Percentiles rank a stretch among this genome's conserved stretches.
These are phyloP conservation scores for Salvator merianae DNA, from an alignment of 2,113 vertebrate genomes.

Conservation along the genomic window DNA sequence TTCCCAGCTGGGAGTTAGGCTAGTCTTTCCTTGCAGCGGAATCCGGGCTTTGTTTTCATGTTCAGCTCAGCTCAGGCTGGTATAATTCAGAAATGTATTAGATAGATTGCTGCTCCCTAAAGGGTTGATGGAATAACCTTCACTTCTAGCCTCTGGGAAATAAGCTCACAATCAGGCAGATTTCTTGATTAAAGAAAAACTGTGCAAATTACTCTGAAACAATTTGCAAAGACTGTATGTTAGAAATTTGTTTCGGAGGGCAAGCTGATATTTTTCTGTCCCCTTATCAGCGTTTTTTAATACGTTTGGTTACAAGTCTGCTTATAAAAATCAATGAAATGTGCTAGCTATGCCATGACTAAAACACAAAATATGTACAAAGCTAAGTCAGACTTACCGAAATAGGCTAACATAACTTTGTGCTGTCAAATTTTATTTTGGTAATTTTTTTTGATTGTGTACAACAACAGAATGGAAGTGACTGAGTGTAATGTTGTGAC, in stretches of 20 bases:
- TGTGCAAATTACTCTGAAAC: constrained; percentile 83
- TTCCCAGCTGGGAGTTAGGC: constrained; percentile 80
- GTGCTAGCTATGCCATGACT: constrained; percentile 55
- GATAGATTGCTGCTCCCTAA: constrained; percentile 87
- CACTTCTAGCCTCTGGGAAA: constrained; percentile 83
- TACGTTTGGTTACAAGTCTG: constrained; percentile 67
- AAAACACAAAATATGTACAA: constrained; percentile 38
- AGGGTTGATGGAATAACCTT: constrained; percentile 89
- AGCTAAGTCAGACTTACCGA: constrained; percentile 68
- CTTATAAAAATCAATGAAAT: constrained; percentile 54
- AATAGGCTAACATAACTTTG: constrained; percentile 66
- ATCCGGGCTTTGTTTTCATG: constrained; percentile 86
- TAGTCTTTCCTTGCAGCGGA: constrained; percentile 73
- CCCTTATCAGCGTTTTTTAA: constrained; percentile 70
- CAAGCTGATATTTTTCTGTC: constrained; percentile 71
- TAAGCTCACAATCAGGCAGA: constrained; percentile 85
- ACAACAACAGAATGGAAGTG: constrained; percentile 70
- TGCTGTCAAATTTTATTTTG: constrained; percentile 76
- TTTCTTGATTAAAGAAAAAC: constrained; percentile 85
- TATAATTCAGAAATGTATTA: constrained; percentile 90
- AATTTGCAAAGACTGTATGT: constrained; percentile 84
- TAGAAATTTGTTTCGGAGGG: constrained; percentile 87
- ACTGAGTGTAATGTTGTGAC: constrained; percentile 69
- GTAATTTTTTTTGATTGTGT: constrained; percentile 63
- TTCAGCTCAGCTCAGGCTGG: constrained; percentile 81